These are phyloP conservation scores for Hydropsyche tenuis DNA, from an alignment of 1,140 invertebrate genomes.

Conservation along the genomic window DNA sequence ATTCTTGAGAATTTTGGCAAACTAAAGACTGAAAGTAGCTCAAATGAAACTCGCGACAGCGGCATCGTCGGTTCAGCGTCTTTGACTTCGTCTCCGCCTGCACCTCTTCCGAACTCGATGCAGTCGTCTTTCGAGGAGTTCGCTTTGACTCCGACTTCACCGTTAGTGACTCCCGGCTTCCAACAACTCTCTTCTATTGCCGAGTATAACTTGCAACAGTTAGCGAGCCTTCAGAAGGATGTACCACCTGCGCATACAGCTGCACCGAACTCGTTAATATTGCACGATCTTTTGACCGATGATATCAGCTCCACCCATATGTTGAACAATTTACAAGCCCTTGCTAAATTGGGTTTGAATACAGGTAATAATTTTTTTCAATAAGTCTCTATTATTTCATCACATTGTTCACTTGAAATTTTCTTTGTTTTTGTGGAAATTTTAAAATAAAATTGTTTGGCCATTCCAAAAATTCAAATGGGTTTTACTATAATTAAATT, in stretches of 20 bases:
- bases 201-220: constrained; percentile 82
- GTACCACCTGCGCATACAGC: constrained; percentile 67
- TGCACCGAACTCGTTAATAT: constrained; percentile 66
- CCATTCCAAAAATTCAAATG: no score
- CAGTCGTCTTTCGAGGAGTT: constrained; percentile 80
- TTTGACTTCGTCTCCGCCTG: constrained; percentile 68
- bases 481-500: no score
- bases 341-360: constrained; percentile 83
- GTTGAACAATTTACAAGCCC: constrained; percentile 85
- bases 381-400: no score
- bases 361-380: constrained; percentile 62
- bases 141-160: constrained; percentile 56
- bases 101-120: constrained; percentile 71
- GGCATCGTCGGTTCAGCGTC: constrained; percentile 50
- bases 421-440: no score
- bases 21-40: constrained; percentile 67
- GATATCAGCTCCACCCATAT: constrained; percentile 76
- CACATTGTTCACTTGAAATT: no score
- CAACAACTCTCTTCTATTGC: constrained; percentile 72
- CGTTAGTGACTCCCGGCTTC: constrained; percentile 59
- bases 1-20: constrained; percentile 75
- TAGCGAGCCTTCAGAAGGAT: constrained; percentile 76
- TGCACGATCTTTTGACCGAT: constrained; percentile 77
- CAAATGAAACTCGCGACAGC: constrained; percentile 42
- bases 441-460: no score